Evolutionary conservation across 2,113 vertebrate species (phyloP), one percentile per base, ranked within the genome.

Genomic region (Sinocyclocheilus maitianheensis): DNA sequence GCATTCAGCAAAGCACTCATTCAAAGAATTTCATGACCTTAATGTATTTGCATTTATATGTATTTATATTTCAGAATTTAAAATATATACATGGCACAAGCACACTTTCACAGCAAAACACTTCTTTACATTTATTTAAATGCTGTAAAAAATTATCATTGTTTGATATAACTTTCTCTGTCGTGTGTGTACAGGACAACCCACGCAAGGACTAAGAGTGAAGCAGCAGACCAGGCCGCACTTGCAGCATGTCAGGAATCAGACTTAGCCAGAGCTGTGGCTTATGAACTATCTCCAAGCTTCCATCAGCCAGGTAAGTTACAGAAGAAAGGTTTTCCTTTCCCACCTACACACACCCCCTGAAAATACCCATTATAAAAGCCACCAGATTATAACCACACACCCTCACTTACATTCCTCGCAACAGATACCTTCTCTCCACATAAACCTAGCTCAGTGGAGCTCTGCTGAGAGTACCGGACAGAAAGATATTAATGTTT

Each of bases 261-360:
- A 4, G 97, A 99, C 90, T 96, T 99, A 34, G 97, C 98, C 67
- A 96, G 98, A 93, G 91, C 96, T 0, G 96, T 99, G 84, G 97
- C 98, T 84, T 94, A 94, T 90, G 98, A 99, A 92, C 96, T 99
- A 80, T 97, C 98, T 0, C 98, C 98, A 24, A 97, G 96, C 93
- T 99, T 99, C 95, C 96, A 98, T 92, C 98, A 99, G 89, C 98
- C 98, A 97, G 98, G 98, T 99, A 85, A 81, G 46, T 74, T 87
- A 84, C 67, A 63, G 46, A 67, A n/a, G 20, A 74, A 74, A n/a
- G 1, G 4, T n/a, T 43, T 74, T 11, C 2, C 20, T 74, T 74
- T 20, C 71, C 71, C 30, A 34, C 71, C 4, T n/a, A 24, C 20
- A 48, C 67, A 71, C 20, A 63, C 46, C 48, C 65, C 60, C 74